Evolutionary conservation across 2,797 vertebrate species (phyloP).

Genomic region (Esox masquinongy): DNA sequence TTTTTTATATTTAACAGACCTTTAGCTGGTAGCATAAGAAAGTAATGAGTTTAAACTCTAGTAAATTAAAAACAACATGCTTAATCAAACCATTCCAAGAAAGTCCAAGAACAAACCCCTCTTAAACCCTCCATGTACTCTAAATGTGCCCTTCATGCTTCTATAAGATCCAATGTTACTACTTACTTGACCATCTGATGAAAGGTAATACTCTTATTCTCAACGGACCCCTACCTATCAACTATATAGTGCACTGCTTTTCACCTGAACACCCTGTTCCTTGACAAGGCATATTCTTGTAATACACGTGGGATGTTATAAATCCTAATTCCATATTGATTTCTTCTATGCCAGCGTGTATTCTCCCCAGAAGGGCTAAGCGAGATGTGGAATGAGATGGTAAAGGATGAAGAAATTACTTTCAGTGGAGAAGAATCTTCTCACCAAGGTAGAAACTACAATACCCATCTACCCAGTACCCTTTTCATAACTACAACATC

Average conservation of each 20-base stretch:
- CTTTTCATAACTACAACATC: not conserved
- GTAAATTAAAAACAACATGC: not conserved
- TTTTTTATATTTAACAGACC: not conserved
- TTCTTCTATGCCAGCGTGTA: slow-evolving; percentile 77
- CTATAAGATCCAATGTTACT: not conserved
- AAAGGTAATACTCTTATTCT: too few relatives aligned
- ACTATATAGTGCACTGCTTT: not conserved
- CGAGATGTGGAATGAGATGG: slow-evolving; percentile 99
- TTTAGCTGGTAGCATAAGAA: not conserved
- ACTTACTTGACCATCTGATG: not conserved
- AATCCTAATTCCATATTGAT: not conserved
- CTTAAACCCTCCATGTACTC: not conserved
- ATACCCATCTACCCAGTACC: not conserved
- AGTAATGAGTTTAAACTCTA: not conserved
- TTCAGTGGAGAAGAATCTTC: slow-evolving; percentile 85
- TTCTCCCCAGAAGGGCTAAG: slow-evolving; percentile 96
- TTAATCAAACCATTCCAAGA: not conserved
- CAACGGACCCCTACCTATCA: not conserved
- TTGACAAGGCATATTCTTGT: not conserved
- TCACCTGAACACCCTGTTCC: not conserved
- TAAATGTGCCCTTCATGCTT: not conserved
- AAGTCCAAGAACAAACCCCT: not conserved
- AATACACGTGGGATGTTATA: not conserved
- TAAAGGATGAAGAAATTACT: slow-evolving; percentile 96
- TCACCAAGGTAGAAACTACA: slow-evolving; percentile 76